These are phyloP conservation scores for Botia almorhae DNA, from an alignment of 2,797 vertebrate genomes.

Conservation along the genomic window DNA sequence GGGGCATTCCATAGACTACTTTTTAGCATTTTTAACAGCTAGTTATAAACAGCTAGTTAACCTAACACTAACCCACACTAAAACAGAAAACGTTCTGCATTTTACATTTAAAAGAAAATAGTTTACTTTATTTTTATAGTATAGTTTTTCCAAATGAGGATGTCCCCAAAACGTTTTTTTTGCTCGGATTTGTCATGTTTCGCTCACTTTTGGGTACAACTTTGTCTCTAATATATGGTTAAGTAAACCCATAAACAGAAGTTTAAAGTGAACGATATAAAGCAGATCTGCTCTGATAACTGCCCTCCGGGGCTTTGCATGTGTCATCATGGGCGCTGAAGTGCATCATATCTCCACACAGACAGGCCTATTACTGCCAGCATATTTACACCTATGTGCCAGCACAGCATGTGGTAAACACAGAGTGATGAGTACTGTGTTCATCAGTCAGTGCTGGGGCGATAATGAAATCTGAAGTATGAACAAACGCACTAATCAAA, in stretches of 20 bases:
- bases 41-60: too few species aligned
- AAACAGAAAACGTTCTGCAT: not conserved
- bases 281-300: conserved; percentile 38
- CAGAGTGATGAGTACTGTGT: conserved; percentile 46
- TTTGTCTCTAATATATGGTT: too few species aligned
- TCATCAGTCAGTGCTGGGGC: conserved; percentile 49
- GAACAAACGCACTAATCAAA: conserved; percentile 44
- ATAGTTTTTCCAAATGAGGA: too few species aligned
- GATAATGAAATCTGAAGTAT: conserved; percentile 48
- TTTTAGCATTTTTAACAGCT: too few species aligned
- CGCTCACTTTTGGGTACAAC: too few species aligned
- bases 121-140: too few species aligned
- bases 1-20: too few species aligned
- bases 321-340: conserved; percentile 50
- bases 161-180: too few species aligned
- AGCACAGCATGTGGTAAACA: conserved; percentile 41
- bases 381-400: conserved; percentile 44
- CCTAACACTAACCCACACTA: too few species aligned
- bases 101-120: too few species aligned
- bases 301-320: conserved; percentile 26
- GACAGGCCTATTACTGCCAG: conserved; percentile 40
- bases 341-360: conserved; percentile 49
- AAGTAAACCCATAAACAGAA: not conserved
- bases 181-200: too few species aligned
- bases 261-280: conserved; percentile 35